Conservation (phyloP, 2,113 vertebrate genomes). For the Myiagra hebetior region DNA sequence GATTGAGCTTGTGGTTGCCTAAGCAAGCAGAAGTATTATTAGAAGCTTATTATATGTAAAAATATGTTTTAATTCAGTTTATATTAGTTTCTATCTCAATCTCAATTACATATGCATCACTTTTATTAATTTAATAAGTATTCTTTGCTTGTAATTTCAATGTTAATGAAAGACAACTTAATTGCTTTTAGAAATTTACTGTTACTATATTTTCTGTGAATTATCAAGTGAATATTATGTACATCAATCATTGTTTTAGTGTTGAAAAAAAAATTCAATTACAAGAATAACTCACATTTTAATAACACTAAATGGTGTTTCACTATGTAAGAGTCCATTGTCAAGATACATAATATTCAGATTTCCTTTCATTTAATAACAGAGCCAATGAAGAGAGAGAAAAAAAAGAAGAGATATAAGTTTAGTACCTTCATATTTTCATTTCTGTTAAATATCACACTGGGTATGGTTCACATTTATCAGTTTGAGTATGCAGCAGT, state of each 20-base stretch:
- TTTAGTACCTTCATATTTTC: slow-evolving; percentile 42
- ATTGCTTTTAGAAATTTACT: slow-evolving; percentile 6
- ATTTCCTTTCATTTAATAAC: slow-evolving; percentile 48
- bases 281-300: slow-evolving; percentile 42
- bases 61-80: not conserved
- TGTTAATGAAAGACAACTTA: not conserved
- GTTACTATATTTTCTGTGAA: slow-evolving; percentile 15
- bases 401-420: not conserved
- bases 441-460: slow-evolving; percentile 55
- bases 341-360: slow-evolving; percentile 33
- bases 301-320: slow-evolving; percentile 41
- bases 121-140: not conserved
- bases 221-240: slow-evolving; percentile 4
- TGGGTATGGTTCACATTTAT: slow-evolving; percentile 12
- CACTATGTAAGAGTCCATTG: not conserved
- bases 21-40: not conserved
- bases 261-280: slow-evolving; percentile 18
- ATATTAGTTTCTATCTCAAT: slow-evolving; percentile 4
- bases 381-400: not conserved
- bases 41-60: not conserved
- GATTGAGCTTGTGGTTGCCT: not conserved
- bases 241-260: slow-evolving; percentile 22
- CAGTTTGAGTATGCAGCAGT: slow-evolving; percentile 3
- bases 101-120: not conserved
- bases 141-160: not conserved